A percentile compares a stretch with the other conserved stretches of the same genome.
Evolutionary conservation across 2,113 vertebrate genomes (phyloP).

Genomic region (Pseudolaguvia tuberculata): DNA sequence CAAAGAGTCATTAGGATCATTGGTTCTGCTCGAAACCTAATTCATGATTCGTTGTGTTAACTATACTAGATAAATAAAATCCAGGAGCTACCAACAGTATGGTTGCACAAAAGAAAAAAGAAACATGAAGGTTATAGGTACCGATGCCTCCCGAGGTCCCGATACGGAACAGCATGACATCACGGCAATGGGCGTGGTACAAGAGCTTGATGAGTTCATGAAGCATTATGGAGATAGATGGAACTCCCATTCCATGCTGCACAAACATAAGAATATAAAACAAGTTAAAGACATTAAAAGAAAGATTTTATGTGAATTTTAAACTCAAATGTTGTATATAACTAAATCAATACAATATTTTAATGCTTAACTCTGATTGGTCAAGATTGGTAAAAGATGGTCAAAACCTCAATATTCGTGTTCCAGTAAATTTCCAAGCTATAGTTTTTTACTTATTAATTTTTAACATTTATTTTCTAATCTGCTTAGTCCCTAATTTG

Average conservation of each 20-base stretch:
- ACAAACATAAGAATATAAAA: conserved; percentile 20
- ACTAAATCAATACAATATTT: not conserved
- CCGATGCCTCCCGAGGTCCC: conserved; percentile 84
- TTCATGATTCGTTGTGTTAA: not conserved
- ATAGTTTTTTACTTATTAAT: not conserved
- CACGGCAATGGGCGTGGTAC: conserved; percentile 74
- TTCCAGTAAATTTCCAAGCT: not conserved
- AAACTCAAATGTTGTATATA: too few species aligned
- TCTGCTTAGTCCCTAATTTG: too few species aligned
- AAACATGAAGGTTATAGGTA: conserved; percentile 51
- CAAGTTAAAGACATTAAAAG: too few species aligned
- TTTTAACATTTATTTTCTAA: too few species aligned
- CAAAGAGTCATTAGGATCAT: not conserved
- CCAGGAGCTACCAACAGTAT: not conserved
- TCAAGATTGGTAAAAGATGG: not conserved
- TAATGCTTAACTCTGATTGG: not conserved
- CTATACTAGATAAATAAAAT: not conserved
- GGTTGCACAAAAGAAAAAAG: not conserved
- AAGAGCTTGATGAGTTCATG: conserved; percentile 89
- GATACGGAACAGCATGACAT: conserved; percentile 76
- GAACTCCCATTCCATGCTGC: conserved; percentile 83
- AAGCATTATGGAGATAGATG: conserved; percentile 86
- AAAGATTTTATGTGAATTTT: too few species aligned
- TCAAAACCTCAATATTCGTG: not conserved
- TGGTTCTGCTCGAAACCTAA: not conserved